These are phyloP conservation scores for Stegana nigrithorax DNA, from an alignment of 2,888 invertebrate species.

Conservation along the genomic window DNA sequence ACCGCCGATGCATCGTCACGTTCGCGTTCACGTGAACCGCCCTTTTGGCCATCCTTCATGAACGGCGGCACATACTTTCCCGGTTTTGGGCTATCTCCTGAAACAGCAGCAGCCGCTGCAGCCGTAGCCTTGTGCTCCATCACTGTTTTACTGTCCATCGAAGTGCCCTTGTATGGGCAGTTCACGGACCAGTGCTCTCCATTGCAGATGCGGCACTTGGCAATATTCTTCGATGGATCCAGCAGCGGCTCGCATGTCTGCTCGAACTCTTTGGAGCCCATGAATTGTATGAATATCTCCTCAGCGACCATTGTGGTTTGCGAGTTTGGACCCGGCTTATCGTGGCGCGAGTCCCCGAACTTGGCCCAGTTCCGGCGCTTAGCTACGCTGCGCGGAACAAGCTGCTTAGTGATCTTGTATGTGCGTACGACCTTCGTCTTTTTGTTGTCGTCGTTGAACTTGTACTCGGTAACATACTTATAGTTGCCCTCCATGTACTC, in stretches of 20 bases:
- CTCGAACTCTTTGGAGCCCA: conserved; percentile 88
- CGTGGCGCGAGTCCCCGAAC: conserved; percentile 90
- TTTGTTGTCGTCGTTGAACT: conserved; percentile 89
- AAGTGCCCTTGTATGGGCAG: conserved; percentile 97
- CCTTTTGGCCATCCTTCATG: conserved; percentile 85
- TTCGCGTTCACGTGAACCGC: conserved; percentile 74
- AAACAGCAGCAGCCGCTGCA: conserved; percentile 51
- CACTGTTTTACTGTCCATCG: conserved; percentile 75
- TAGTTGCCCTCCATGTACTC: conserved; percentile 86
- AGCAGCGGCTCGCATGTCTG: conserved; percentile 86
- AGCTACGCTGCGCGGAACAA: conserved; percentile 91
- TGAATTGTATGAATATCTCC: conserved; percentile 94
- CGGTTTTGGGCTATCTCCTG: conserved; percentile 50
- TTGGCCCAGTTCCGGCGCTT: conserved; percentile 93
- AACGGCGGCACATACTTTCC: conserved; percentile 89
- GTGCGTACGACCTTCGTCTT: conserved; percentile 88
- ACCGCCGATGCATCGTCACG: conserved; percentile 91
- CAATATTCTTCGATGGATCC: conserved; percentile 81
- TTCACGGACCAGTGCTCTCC: conserved; percentile 98
- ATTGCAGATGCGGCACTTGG: conserved; percentile 88
- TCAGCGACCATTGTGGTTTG: conserved; percentile 96
- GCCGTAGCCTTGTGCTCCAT: conserved; percentile 71
- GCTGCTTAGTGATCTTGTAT: conserved; percentile 91
- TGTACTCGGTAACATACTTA: conserved; percentile 93
- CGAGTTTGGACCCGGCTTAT: conserved; percentile 96